Conservation (phyloP, 2,888 invertebrate genomes). For the Orthosia gracilis region DNA sequence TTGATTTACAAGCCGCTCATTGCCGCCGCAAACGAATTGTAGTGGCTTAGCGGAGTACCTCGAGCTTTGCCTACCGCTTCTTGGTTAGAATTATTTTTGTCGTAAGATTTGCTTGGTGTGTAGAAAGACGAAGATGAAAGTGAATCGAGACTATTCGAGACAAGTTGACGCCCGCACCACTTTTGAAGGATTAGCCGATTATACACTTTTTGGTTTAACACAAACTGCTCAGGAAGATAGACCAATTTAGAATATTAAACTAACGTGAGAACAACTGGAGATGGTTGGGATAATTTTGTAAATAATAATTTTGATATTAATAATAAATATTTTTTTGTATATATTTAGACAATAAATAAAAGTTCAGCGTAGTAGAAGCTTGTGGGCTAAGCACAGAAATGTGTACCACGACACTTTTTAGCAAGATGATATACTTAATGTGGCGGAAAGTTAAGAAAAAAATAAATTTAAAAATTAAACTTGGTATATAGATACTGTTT, state of each 20-base stretch:
- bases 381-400: background rate
- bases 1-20: slow-evolving; percentile 90
- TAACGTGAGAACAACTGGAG: slow-evolving; percentile 4
- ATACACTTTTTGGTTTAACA: slow-evolving; percentile 61
- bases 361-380: background rate
- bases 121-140: slow-evolving; percentile 88
- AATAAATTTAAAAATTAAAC: background rate
- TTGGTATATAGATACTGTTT: background rate
- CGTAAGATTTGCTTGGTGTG: slow-evolving; percentile 76
- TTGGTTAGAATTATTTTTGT: slow-evolving; percentile 89
- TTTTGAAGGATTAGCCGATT: slow-evolving; percentile 84
- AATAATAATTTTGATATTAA: background rate
- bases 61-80: slow-evolving; percentile 81
- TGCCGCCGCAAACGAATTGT: slow-evolving; percentile 90
- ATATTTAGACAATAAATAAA: background rate
- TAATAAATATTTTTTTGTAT: background rate
- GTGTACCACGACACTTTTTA: background rate
- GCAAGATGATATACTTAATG: background rate
- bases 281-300: background rate
- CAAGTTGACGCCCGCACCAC: slow-evolving; percentile 84
- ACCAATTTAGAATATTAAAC: slow-evolving; percentile 15
- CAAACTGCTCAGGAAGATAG: slow-evolving; percentile 4
- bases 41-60: slow-evolving; percentile 88
- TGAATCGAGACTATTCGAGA: slow-evolving; percentile 85
- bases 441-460: background rate